Base-by-base conservation (phyloP, 2,888 invertebrate species). In the Eristalis tenax region DNA sequence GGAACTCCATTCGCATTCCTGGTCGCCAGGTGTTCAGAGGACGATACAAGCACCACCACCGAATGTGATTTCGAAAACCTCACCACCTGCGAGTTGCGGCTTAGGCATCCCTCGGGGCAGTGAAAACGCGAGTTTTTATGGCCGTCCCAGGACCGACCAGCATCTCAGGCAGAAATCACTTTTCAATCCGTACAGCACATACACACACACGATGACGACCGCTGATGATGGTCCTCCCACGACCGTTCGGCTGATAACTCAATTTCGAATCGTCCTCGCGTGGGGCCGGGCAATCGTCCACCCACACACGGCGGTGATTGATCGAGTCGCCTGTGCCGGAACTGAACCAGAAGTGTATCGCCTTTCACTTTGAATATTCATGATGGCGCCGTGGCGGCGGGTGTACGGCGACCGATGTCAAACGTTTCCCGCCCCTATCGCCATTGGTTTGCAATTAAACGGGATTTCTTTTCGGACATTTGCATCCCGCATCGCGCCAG, bases 331-430 rank as follows among this genome's bases (percentile, higher is more conserved):
- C 57, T 68, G 56, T 71, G 63, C 64, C 35, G 59, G n/a, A 23
- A 43, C 11, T 40, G 69, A 23, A 71, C 61, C 43, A 32, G 63
- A 86, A 86, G 78, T 64, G 75, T 86, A 82, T 86, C 78, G 83
- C 86, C 82, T 86, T 86, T 86, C 77, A 65, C 70, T 86, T 86
- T 83, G 86, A 75, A 86, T 86, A 83, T 79, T 83, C 83, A 83
- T 83, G 77, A 69, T 15, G 74, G 56, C 64, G 26, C 59, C 56
- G 22, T 59, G 22, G 40, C 56, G 43, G 35, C 26, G 40, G 77
- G 8, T 5, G 50, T 5, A 15, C 4, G 50, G n/a, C 3, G 50
- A 43, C 59, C 23, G 50, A 38, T 75, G 83, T 84, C 77, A 81
- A 81, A 70, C 59, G 64, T 26, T 75, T 38, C 18, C 13, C 63